Percentiles rank a stretch among this genome's conserved stretches.
phyloP scores from a whole-genome alignment of 1,140 invertebrate species.

The Scylla paramamosain region DNA sequence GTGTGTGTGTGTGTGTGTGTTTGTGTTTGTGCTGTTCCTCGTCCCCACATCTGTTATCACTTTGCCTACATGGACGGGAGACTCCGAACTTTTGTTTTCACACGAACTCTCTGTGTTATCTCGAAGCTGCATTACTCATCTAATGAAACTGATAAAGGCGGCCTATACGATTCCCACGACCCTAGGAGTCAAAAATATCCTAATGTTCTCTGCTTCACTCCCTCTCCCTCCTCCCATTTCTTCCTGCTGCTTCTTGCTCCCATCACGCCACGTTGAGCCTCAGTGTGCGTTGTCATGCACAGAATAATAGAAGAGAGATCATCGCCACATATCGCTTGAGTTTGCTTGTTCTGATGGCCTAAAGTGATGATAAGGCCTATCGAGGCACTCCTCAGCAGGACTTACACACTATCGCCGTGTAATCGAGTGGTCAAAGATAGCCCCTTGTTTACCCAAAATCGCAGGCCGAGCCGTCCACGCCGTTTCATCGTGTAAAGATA shows the following conservation, averaged over 20 bases:
- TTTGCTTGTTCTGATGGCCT: constrained; percentile 32
- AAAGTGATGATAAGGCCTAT: constrained; percentile 28
- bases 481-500: neutral
- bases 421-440: neutral
- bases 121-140: constrained; percentile 29
- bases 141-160: neutral
- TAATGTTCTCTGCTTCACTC: too few relatives aligned
- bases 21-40: neutral
- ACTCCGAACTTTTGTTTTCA: constrained; percentile 46
- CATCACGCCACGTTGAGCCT: neutral
- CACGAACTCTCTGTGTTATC: constrained; percentile 17
- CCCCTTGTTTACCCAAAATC: constrained; percentile 13
- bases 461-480: neutral
- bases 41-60: constrained; percentile 1
- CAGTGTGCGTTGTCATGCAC: too few relatives aligned
- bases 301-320: too few relatives aligned
- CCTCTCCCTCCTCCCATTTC: neutral
- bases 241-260: neutral
- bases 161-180: neutral
- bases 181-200: neutral
- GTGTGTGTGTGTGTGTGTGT: constrained; percentile 33
- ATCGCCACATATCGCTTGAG: too few relatives aligned
- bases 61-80: neutral
- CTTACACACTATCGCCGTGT: constrained; percentile 25
- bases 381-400: constrained; percentile 16